phyloP scores from a whole-genome alignment of 1,140 invertebrate genomes.

The Aphaenogaster ashmeadi region DNA sequence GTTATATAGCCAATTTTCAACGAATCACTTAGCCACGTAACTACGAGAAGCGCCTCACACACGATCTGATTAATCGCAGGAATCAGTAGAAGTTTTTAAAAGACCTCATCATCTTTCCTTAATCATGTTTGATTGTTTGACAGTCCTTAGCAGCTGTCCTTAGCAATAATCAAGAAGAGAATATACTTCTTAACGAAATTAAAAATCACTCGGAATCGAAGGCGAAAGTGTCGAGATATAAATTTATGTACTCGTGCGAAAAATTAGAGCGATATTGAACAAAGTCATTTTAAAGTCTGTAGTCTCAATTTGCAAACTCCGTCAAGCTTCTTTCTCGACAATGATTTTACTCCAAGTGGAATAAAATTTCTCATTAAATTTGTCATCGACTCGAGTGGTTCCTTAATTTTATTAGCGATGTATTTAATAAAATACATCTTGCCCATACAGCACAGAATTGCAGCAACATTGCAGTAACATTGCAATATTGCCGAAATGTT shows the following conservation, averaged over 20 bases:
- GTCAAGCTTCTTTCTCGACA: too few species aligned
- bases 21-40: conserved; percentile 71
- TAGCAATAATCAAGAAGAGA: background rate
- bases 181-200: background rate
- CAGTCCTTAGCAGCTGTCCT: background rate
- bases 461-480: too few species aligned
- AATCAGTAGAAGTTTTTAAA: background rate
- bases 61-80: conserved; percentile 46
- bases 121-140: conserved; percentile 1
- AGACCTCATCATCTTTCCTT: background rate
- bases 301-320: background rate
- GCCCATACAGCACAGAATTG: too few species aligned
- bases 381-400: background rate
- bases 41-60: conserved; percentile 54
- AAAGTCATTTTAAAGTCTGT: background rate
- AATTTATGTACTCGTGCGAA: background rate
- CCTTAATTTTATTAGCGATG: background rate
- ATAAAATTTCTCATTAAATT: background rate
- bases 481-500: too few species aligned
- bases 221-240: background rate
- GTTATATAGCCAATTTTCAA: conserved; percentile 80
- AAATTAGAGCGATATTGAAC: background rate
- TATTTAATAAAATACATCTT: conserved; percentile 17
- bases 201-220: background rate
- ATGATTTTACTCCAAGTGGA: too few species aligned